Evolutionary conservation across 2,113 vertebrate species (phyloP).

Genomic region (Sterna hirundo): DNA sequence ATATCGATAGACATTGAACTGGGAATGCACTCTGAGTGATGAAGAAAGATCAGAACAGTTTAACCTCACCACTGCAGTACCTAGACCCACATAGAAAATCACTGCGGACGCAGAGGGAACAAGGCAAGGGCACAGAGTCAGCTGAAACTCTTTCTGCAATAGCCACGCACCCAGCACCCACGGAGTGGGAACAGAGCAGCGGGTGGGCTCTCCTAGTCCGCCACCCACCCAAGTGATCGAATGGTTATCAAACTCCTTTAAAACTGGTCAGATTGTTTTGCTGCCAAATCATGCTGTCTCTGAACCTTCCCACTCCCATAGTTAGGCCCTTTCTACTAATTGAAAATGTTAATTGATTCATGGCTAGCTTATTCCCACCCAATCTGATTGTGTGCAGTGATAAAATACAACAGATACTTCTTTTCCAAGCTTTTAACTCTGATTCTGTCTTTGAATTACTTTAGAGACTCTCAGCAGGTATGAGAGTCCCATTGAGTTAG

Average conservation of each 20-base stretch:
- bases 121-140: background rate
- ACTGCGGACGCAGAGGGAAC: background rate
- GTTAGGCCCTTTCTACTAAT: background rate
- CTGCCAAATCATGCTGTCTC: background rate
- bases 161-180: background rate
- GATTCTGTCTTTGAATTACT: background rate
- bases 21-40: background rate
- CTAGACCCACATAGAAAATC: background rate
- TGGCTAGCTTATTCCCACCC: background rate
- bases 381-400: background rate
- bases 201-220: background rate
- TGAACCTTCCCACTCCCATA: background rate
- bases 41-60: background rate
- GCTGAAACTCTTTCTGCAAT: background rate
- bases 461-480: constrained; percentile 27
- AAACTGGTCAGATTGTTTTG: background rate
- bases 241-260: background rate
- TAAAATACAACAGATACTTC: background rate
- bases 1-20: background rate
- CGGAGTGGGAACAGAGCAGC: background rate
- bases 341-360: background rate
- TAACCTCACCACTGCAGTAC: background rate
- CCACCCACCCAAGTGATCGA: background rate
- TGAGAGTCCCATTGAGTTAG: background rate
- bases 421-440: constrained; percentile 11